Conservation (phyloP, 2,888 invertebrate species). For the Diploptera punctata region DNA sequence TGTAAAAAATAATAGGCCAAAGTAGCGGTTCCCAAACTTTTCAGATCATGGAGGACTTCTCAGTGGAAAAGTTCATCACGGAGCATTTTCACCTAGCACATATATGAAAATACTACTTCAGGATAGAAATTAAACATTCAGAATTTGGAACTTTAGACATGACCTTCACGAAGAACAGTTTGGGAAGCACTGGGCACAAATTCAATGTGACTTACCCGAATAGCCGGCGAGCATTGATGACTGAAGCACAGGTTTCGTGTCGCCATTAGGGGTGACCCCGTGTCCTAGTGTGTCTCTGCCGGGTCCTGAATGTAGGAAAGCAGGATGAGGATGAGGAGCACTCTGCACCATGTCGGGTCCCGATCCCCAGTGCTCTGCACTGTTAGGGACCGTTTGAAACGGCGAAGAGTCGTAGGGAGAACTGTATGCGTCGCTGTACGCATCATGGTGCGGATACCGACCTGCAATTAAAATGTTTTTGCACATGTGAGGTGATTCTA, state of each 20-base stretch:
- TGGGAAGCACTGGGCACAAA: no score
- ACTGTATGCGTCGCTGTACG: conserved; percentile 59
- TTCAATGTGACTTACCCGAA: conserved; percentile 56
- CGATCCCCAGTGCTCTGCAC: conserved; percentile 60
- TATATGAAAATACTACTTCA: no score
- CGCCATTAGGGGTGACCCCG: conserved; percentile 56
- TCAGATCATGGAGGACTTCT: no score
- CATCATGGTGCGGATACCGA: conserved; percentile 55
- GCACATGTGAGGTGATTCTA: no score
- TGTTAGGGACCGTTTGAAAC: conserved; percentile 77
- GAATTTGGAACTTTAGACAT: no score
- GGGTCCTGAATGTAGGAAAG: conserved; percentile 53
- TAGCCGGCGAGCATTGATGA: conserved; percentile 64
- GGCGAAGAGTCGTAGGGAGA: conserved; percentile 69
- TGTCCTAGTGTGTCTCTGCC: conserved; percentile 53
- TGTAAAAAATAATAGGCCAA: no score
- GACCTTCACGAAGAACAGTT: no score
- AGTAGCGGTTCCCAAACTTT: no score
- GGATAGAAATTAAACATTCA: no score
- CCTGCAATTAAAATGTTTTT: conserved; percentile 43
- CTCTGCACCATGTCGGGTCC: conserved; percentile 43
- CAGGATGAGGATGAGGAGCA: conserved; percentile 46
- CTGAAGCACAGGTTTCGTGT: conserved; percentile 66
- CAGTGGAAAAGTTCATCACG: no score
- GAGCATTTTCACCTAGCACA: no score